Conservation (phyloP, 2,888 invertebrate genomes). For the Brenthis ino region DNA sequence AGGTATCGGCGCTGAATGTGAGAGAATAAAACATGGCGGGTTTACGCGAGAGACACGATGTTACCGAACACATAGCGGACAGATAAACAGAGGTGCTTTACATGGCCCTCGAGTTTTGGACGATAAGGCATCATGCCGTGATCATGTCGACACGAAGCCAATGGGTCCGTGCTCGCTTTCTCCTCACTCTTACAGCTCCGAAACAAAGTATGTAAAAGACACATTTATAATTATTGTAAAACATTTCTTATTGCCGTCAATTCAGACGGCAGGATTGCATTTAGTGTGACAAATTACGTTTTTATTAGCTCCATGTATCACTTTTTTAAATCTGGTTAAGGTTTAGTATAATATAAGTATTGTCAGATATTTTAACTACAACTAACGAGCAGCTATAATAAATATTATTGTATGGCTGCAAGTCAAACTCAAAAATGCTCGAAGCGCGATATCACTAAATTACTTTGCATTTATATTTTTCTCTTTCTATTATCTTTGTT, state of each 20-base stretch:
- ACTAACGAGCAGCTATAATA: no score
- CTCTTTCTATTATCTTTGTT: no score
- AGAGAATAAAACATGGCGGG: conserved; percentile 78
- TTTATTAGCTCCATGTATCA: conserved; percentile 25
- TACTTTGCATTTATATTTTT: no score
- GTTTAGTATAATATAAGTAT: not conserved
- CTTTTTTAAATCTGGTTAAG: conserved; percentile 3
- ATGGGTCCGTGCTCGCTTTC: conserved; percentile 48
- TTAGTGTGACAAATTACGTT: conserved; percentile 23
- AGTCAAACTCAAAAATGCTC: no score
- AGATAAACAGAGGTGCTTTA: conserved; percentile 69
- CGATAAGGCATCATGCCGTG: conserved; percentile 70
- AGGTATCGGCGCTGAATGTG: conserved; percentile 78
- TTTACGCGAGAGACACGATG: conserved; percentile 75
- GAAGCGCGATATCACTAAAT: no score
- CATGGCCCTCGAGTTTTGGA: conserved; percentile 68
- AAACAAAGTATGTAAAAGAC: conserved; percentile 32
- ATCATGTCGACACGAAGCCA: conserved; percentile 62
- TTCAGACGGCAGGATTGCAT: conserved; percentile 10
- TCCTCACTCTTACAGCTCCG: conserved; percentile 31
- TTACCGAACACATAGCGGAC: conserved; percentile 59
- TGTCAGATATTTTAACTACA: not conserved
- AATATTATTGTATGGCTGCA: no score
- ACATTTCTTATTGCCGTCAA: conserved; percentile 24
- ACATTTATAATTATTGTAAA: conserved; percentile 39